phyloP scores from a whole-genome alignment of 2,888 invertebrate genomes.

The Drosophila nr. perissopoda region DNA sequence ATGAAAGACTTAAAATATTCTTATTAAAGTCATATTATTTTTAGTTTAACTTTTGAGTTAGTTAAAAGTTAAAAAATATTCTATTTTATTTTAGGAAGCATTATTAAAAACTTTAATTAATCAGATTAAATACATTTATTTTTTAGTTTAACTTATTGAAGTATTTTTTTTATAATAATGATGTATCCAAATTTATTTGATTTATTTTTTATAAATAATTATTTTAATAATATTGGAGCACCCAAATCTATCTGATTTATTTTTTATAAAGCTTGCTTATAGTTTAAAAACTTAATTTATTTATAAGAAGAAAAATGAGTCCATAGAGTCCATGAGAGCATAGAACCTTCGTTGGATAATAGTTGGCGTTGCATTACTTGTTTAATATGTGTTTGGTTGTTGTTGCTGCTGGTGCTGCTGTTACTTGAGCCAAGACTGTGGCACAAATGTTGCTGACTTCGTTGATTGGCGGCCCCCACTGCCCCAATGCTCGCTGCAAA shows the following conservation, averaged over 20 bases:
- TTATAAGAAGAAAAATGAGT: neutral
- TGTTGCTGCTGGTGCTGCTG: conserved; percentile 24
- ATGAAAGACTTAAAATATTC: neutral
- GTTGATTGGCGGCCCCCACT: conserved; percentile 23
- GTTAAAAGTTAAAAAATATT: neutral
- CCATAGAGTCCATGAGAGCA: too few relatives aligned
- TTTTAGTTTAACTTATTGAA: neutral
- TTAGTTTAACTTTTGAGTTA: neutral
- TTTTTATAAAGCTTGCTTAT: neutral
- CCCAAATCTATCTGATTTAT: neutral
- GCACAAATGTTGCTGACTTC: conserved; percentile 65
- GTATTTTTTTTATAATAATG: neutral
- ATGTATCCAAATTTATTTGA: neutral
- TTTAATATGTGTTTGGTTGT: conserved; percentile 17
- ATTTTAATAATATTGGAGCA: neutral
- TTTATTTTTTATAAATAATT: neutral
- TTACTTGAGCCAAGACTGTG: conserved; percentile 38
- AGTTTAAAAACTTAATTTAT: neutral
- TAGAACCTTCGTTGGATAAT: conserved; percentile 4
- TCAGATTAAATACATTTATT: neutral
- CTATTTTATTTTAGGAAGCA: neutral
- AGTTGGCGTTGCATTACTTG: conserved; percentile 3
- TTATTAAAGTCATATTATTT: neutral
- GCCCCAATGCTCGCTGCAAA: neutral
- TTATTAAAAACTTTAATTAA: neutral